Percentiles rank a stretch among this genome's conserved stretches.
Conservation (phyloP, 2,888 invertebrate genomes). For the Hypomecis punctinalis region DNA sequence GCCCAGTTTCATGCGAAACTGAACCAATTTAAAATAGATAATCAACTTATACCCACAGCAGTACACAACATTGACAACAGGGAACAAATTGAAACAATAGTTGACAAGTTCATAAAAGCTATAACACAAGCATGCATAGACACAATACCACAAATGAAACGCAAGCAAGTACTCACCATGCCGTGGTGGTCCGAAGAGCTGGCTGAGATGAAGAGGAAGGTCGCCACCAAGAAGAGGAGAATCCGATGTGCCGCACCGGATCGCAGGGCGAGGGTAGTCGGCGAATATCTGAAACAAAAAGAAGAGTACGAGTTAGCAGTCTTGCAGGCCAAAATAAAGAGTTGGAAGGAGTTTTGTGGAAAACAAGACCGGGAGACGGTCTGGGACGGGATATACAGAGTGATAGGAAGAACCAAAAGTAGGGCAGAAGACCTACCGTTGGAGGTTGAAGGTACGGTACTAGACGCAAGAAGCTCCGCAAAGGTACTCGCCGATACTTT, state of each 20-base stretch:
- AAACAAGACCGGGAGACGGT: constrained; percentile 32
- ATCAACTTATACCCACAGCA: background rate
- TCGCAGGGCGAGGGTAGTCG: constrained; percentile 29
- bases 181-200: constrained; percentile 44
- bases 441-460: background rate
- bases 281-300: constrained; percentile 15
- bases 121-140: constrained; percentile 15
- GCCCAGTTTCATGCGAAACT: constrained; percentile 4
- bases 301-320: constrained; percentile 8
- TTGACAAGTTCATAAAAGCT: constrained; percentile 1
- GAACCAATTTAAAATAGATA: background rate
- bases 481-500: background rate
- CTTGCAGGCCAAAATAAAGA: background rate
- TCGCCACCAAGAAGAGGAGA: no score
- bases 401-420: constrained; percentile 8
- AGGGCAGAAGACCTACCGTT: constrained; percentile 17
- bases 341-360: constrained; percentile 38
- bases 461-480: background rate
- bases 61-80: background rate
- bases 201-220: constrained; percentile 26
- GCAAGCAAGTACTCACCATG: constrained; percentile 13
- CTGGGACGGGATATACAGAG: constrained; percentile 28
- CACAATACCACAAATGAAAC: constrained; percentile 17
- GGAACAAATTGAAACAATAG: constrained; percentile 5
- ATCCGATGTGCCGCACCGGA: no score